phyloP scores from a whole-genome alignment of 2,113 vertebrate species.

The Silurus asotus region DNA sequence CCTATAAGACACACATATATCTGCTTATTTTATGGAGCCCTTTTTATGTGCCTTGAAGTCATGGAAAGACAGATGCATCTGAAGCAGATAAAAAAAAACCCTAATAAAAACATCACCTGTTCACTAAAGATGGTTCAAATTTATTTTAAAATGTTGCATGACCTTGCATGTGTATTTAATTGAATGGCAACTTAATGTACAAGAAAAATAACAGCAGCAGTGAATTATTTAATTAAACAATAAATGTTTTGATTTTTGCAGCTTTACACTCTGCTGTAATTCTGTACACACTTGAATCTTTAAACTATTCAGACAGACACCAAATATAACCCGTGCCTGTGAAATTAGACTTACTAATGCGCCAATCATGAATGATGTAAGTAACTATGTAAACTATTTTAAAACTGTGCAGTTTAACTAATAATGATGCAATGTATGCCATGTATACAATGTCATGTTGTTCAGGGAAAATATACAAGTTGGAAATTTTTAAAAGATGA shows the following conservation, averaged over 20 bases:
- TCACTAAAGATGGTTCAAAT: not conserved
- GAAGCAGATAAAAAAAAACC: not conserved
- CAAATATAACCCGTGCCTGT: not conserved
- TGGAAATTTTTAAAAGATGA: too few species aligned
- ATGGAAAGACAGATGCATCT: constrained; percentile 8
- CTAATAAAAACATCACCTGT: constrained; percentile 2
- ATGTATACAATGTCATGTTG: too few species aligned
- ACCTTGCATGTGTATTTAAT: not conserved
- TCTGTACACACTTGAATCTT: not conserved
- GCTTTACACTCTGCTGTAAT: not conserved
- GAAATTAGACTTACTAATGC: not conserved
- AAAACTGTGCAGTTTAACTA: not conserved
- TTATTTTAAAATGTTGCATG: not conserved
- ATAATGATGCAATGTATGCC: too few species aligned
- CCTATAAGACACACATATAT: not conserved
- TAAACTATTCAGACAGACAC: not conserved
- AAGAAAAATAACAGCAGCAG: not conserved
- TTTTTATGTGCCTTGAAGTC: not conserved
- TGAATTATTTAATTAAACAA: not conserved
- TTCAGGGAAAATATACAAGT: too few species aligned
- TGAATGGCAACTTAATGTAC: not conserved
- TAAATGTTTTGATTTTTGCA: not conserved
- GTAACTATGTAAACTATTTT: not conserved
- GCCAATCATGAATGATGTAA: not conserved
- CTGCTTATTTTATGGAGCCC: not conserved